phyloP scores from a whole-genome alignment of 2,888 invertebrate species.

The Macaria notata region DNA sequence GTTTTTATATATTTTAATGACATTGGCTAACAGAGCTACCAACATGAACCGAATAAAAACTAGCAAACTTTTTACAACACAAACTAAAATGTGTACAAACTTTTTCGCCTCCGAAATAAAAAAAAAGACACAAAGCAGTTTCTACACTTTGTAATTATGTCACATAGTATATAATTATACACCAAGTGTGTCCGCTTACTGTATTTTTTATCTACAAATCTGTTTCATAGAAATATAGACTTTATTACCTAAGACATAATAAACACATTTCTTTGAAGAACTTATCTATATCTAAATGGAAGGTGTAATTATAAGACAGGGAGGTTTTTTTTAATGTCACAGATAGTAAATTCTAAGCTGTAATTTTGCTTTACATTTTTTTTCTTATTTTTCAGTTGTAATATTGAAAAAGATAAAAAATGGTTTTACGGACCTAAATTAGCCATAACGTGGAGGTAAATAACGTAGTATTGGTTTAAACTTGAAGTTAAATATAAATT shows the following conservation, averaged over 20 bases:
- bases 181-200: slow-evolving; percentile 43
- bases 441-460: too few relatives aligned
- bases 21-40: not conserved
- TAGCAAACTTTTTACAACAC: too few relatives aligned
- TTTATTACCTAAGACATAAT: slow-evolving; percentile 38
- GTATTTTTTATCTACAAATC: slow-evolving; percentile 53
- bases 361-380: slow-evolving; percentile 45
- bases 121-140: slow-evolving; percentile 42
- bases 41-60: not conserved
- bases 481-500: too few relatives aligned
- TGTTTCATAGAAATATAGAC: slow-evolving; percentile 40
- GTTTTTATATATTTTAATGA: too few relatives aligned
- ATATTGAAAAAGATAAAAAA: not conserved
- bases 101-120: slow-evolving; percentile 39
- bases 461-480: too few relatives aligned
- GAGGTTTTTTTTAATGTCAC: slow-evolving; percentile 52
- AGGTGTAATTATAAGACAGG: slow-evolving; percentile 57
- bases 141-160: slow-evolving; percentile 56
- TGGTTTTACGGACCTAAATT: not conserved
- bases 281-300: slow-evolving; percentile 35
- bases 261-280: slow-evolving; percentile 32
- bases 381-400: not conserved
- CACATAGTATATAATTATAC: slow-evolving; percentile 59
- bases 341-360: slow-evolving; percentile 49
- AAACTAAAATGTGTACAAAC: not conserved